Evolutionary conservation across 2,888 invertebrate species (phyloP).

Genomic region (Sepiola atlantica): DNA sequence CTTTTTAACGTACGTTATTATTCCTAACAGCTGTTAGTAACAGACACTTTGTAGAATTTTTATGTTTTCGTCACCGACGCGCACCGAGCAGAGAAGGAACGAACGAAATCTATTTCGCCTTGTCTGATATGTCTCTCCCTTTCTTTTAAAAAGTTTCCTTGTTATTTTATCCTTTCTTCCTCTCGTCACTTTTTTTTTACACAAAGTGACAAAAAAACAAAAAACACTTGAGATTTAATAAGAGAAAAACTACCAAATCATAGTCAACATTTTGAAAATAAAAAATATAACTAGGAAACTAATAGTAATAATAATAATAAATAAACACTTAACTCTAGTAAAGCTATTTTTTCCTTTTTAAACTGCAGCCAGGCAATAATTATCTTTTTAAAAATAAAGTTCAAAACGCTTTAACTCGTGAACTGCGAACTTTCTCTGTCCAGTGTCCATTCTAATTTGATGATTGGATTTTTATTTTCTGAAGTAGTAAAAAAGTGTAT

Average conservation of each 20-base stretch:
- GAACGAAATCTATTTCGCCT: background rate
- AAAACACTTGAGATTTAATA: background rate
- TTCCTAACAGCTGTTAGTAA: background rate
- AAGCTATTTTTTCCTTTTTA: background rate
- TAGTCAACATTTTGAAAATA: background rate
- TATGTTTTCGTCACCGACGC: background rate
- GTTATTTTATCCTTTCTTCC: background rate
- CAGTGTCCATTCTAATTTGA: too few relatives aligned
- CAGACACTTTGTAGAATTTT: background rate
- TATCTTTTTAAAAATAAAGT: background rate
- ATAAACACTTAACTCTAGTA: background rate
- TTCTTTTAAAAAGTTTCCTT: background rate
- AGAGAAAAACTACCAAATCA: background rate
- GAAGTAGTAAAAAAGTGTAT: too few relatives aligned
- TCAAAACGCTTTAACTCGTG: too few relatives aligned
- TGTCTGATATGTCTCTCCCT: background rate
- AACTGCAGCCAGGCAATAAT: background rate
- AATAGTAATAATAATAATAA: background rate
- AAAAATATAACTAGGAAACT: background rate
- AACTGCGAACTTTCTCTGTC: too few relatives aligned
- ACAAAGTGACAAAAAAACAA: background rate
- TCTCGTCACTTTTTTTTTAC: background rate
- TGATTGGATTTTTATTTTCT: too few relatives aligned
- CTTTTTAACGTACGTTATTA: background rate
- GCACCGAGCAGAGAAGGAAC: background rate